phyloP scores from a whole-genome alignment of 2,113 vertebrate species.

The Antechinus stuartii region DNA sequence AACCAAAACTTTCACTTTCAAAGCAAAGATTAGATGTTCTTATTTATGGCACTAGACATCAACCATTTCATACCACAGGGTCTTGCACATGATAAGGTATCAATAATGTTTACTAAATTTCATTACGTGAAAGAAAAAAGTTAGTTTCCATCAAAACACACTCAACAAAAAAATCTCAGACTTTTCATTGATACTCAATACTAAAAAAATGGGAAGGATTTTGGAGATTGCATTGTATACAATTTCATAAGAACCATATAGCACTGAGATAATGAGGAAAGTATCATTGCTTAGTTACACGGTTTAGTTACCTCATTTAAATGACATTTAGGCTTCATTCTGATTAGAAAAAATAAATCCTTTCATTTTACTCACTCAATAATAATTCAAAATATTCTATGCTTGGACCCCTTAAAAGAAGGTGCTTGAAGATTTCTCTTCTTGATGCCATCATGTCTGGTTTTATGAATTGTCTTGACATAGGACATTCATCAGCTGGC shows the following conservation, averaged over 20 bases:
- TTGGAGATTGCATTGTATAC: neutral
- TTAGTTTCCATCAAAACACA: slow-evolving; percentile 25
- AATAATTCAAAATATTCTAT: neutral
- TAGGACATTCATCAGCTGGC: too few relatives aligned
- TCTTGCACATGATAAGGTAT: neutral
- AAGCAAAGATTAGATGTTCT: slow-evolving; percentile 7
- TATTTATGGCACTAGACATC: slow-evolving; percentile 11
- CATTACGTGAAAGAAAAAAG: slow-evolving; percentile 20
- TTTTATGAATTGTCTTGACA: too few relatives aligned
- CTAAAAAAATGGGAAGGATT: neutral
- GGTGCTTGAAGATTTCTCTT: neutral
- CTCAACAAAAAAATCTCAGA: neutral
- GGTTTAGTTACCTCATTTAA: neutral
- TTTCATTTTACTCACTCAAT: neutral
- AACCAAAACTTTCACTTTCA: slow-evolving; percentile 13
- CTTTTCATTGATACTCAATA: neutral
- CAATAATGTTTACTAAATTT: neutral
- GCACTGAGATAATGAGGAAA: slow-evolving; percentile 12
- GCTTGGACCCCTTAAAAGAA: neutral
- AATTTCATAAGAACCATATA: neutral
- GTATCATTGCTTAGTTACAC: neutral
- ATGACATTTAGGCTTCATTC: neutral
- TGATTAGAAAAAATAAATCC: neutral
- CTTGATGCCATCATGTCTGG: too few relatives aligned
- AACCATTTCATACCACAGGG: neutral